Evolutionary conservation across 37 sponge, comb jelly and placozoan genomes (phyloP).

Genomic region (Eunapius fragilis): DNA sequence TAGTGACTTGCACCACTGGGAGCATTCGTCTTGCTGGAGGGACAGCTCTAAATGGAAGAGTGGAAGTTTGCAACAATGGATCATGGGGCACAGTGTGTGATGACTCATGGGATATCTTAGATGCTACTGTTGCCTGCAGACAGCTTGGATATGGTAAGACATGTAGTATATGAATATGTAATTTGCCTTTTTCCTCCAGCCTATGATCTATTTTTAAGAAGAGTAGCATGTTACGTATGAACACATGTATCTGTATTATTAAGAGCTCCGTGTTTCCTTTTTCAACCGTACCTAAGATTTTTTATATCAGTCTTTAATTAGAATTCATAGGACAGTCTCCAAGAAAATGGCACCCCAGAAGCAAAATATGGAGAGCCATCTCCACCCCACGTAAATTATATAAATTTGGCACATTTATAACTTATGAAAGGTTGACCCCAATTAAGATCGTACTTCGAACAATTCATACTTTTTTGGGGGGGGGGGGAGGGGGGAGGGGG

Average conservation of each 20-base stretch:
- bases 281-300: neutral
- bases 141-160: constrained; percentile 32
- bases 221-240: neutral
- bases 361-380: too few species aligned
- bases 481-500: too few species aligned
- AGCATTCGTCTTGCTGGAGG: constrained; percentile 35
- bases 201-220: neutral
- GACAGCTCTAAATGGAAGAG: constrained; percentile 18
- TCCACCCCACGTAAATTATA: too few species aligned
- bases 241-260: neutral
- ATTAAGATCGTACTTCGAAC: neutral
- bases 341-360: too few species aligned
- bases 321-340: too few species aligned
- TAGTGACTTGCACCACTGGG: constrained; percentile 17
- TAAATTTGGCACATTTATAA: too few species aligned
- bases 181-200: neutral
- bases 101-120: constrained; percentile 34
- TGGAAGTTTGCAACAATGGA: constrained; percentile 41
- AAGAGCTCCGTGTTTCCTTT: neutral
- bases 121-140: constrained; percentile 45
- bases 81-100: constrained; percentile 61
- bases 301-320: neutral
- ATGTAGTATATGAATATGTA: neutral
- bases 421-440: too few species aligned
- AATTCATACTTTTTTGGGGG: neutral